These are phyloP conservation scores for Gobiocypris rarus DNA, from an alignment of 2,113 vertebrate genomes.

Conservation along the genomic window DNA sequence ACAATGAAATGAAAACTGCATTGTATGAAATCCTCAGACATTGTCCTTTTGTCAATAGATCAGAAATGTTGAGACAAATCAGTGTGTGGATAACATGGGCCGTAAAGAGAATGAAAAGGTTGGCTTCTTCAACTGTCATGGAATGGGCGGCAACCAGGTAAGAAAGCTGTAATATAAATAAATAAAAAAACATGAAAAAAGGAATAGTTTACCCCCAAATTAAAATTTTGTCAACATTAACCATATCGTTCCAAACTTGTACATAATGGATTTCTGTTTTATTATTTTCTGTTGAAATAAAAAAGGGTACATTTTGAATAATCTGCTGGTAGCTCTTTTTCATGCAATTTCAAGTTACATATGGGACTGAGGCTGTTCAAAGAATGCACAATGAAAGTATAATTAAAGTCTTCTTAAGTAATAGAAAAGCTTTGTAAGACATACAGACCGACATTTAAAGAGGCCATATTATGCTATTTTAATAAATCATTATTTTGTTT, in stretches of 20 bases:
- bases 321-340: too few relatives aligned
- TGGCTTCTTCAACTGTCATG: constrained; percentile 98
- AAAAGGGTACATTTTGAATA: background rate
- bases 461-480: too few relatives aligned
- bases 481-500: background rate
- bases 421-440: background rate
- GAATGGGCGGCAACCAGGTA: constrained; percentile 99
- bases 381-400: background rate
- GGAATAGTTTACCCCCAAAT: background rate
- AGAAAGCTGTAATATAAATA: constrained; percentile 41
- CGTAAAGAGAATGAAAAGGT: constrained; percentile 98
- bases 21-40: background rate
- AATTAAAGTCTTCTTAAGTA: background rate
- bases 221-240: background rate
- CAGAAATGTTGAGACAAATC: constrained; percentile 97
- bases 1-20: background rate
- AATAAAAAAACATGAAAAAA: background rate
- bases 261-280: background rate
- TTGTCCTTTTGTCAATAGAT: constrained; percentile 75
- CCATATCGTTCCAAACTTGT: background rate
- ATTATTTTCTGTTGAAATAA: too few relatives aligned
- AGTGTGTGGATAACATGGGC: constrained; percentile 99
- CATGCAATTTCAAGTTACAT: too few relatives aligned
- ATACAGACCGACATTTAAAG: background rate
- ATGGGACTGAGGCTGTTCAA: too few relatives aligned